Evolutionary conservation across 92 coral and sea anemone genomes (phyloP).

Genomic region (Palythoa caribaeorum): DNA sequence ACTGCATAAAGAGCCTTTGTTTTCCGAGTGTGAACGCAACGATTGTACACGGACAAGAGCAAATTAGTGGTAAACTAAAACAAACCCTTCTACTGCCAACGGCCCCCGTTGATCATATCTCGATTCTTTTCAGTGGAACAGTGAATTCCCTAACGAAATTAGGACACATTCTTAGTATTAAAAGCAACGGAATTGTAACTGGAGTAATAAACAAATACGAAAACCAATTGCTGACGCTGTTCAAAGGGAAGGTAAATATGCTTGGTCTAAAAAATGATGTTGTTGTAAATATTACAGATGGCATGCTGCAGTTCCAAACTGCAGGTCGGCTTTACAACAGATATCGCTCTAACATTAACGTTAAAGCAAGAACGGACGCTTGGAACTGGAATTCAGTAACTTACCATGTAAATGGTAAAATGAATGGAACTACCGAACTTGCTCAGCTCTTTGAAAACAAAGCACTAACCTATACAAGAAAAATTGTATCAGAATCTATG

Average conservation of each 20-base stretch:
- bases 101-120: not conserved
- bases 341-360: not conserved
- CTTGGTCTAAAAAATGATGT: slow-evolving; percentile 15
- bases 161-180: slow-evolving; percentile 4
- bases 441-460: slow-evolving; percentile 20
- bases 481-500: slow-evolving; percentile 10
- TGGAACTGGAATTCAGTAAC: slow-evolving; percentile 9
- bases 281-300: slow-evolving; percentile 10
- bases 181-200: not conserved
- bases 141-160: not conserved
- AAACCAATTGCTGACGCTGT: not conserved
- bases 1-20: slow-evolving; percentile 13
- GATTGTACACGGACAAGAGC: slow-evolving; percentile 2
- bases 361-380: slow-evolving; percentile 9
- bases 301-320: not conserved
- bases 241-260: slow-evolving; percentile 1
- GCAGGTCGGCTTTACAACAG: not conserved
- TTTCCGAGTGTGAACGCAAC: slow-evolving; percentile 14
- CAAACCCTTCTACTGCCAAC: not conserved
- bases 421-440: slow-evolving; percentile 29
- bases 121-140: slow-evolving; percentile 11
- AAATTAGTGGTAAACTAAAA: not conserved
- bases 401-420: slow-evolving; percentile 7
- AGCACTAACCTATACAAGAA: not conserved
- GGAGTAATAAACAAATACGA: not conserved